Evolutionary conservation across 2,797 vertebrate species (phyloP).

Genomic region (Pipistrellus kuhlii): DNA sequence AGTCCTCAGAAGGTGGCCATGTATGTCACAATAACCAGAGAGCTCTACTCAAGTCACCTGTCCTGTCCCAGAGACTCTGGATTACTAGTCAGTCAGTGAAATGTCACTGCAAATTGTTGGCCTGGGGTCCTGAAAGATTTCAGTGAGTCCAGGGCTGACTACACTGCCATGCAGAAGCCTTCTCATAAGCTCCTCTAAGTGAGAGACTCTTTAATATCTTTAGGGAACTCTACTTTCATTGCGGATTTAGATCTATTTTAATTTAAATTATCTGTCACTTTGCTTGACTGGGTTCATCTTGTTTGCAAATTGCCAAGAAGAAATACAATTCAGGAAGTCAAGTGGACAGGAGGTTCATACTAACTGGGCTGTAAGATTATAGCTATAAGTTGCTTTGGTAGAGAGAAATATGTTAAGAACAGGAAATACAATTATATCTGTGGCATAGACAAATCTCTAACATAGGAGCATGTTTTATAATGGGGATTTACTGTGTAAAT

Average conservation of each 20-base stretch:
- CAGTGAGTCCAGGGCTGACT: background rate
- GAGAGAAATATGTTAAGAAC: background rate
- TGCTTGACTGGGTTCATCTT: background rate
- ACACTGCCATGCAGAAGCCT: background rate
- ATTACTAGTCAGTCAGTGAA: background rate
- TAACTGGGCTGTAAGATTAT: background rate
- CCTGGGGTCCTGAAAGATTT: background rate
- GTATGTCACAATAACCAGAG: background rate
- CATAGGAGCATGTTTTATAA: background rate
- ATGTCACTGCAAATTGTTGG: background rate
- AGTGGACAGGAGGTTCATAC: background rate
- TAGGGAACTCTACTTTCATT: background rate
- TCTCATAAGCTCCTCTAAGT: background rate
- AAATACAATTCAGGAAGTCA: constrained; percentile 28
- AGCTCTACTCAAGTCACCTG: background rate
- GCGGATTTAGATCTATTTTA: constrained; percentile 8
- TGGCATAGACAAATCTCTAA: background rate
- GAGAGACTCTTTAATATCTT: constrained; percentile 10
- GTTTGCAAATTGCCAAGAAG: background rate
- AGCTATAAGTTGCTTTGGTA: background rate
- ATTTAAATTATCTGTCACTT: background rate
- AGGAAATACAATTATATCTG: background rate
- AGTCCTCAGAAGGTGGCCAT: background rate
- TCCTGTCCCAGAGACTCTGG: background rate
- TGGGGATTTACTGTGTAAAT: background rate